phyloP scores from a whole-genome alignment of 2,888 invertebrate species.

The Agrochola lota region DNA sequence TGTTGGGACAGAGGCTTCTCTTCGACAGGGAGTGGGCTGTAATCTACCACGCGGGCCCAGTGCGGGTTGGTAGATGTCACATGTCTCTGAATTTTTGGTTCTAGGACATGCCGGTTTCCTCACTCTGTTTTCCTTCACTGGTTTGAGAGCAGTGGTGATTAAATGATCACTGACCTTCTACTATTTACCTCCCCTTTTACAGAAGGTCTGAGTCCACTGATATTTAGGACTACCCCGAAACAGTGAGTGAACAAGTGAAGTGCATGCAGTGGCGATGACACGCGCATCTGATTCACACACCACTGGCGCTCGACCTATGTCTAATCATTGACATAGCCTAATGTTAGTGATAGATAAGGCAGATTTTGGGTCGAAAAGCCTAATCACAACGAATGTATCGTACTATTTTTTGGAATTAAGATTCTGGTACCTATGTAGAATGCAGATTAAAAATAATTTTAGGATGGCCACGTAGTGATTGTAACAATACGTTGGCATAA shows the following conservation, averaged over 20 bases:
- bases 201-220: not conserved
- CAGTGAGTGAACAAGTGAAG: constrained; percentile 51
- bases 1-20: too few relatives aligned
- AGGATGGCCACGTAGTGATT: not conserved
- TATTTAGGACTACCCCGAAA: constrained; percentile 21
- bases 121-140: too few relatives aligned
- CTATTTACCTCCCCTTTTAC: not conserved
- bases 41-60: too few relatives aligned
- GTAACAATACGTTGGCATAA: not conserved
- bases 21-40: too few relatives aligned
- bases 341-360: constrained; percentile 36
- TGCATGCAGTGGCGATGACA: constrained; percentile 60
- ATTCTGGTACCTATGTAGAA: not conserved
- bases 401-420: not conserved
- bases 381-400: not conserved
- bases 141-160: too few relatives aligned
- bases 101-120: too few relatives aligned
- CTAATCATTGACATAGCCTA: constrained; percentile 78
- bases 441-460: not conserved
- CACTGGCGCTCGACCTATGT: constrained; percentile 79
- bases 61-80: too few relatives aligned
- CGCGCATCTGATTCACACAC: constrained; percentile 77
- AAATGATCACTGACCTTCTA: not conserved
- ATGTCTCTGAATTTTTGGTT: too few relatives aligned
- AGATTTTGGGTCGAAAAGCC: not conserved